Conservation (phyloP, 2,888 invertebrate species). For the Conus canariensis region DNA sequence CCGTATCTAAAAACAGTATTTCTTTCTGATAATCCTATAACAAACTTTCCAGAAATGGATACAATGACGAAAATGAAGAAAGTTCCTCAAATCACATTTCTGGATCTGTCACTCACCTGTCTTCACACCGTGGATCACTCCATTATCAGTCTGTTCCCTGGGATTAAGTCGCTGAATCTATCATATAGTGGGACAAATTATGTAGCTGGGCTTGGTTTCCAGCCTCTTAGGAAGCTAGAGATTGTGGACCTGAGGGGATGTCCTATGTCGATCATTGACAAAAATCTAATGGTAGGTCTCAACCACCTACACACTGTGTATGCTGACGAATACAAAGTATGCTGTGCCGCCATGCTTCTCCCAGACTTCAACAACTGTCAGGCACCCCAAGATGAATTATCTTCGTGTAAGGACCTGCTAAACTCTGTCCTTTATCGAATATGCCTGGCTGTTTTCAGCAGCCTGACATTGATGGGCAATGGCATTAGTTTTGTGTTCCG, state of each 20-base stretch:
- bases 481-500: conserved; percentile 31
- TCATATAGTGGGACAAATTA: background rate
- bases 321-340: conserved; percentile 36
- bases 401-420: conserved; percentile 38
- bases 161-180: background rate
- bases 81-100: background rate
- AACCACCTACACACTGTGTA: background rate
- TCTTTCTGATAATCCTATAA: conserved; percentile 5
- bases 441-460: conserved; percentile 1
- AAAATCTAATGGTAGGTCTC: conserved; percentile 12
- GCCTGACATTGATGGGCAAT: conserved; percentile 33
- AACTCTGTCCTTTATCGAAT: background rate
- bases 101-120: background rate
- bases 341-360: background rate
- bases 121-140: background rate
- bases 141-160: background rate
- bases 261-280: background rate
- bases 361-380: conserved; percentile 5
- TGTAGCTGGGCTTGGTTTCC: conserved; percentile 16
- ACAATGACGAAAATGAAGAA: too few relatives aligned
- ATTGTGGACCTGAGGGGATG: conserved; percentile 13
- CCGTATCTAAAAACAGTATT: background rate
- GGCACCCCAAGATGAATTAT: conserved; percentile 32
- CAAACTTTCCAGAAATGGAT: background rate
- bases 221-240: background rate